Evolutionary conservation across 1,140 invertebrate species (phyloP).

Genomic region (Procambarus clarkii): DNA sequence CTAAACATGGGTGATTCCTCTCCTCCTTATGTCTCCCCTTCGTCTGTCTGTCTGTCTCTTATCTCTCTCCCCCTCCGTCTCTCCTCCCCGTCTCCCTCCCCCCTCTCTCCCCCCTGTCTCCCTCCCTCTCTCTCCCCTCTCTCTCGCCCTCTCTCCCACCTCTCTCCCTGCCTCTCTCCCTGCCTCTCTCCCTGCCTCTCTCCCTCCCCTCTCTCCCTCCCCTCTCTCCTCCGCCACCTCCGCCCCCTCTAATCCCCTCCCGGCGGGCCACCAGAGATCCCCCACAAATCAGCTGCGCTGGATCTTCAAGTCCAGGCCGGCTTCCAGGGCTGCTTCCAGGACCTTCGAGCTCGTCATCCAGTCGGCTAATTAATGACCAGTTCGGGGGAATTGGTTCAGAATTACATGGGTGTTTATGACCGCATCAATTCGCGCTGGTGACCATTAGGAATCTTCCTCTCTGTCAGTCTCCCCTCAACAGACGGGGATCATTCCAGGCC

Average conservation of each 20-base stretch:
- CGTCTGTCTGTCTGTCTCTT: no score
- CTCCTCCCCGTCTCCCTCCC: no score
- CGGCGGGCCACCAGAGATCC: slow-evolving; percentile 22
- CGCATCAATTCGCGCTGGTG: slow-evolving; percentile 41
- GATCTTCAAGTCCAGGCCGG: slow-evolving; percentile 37
- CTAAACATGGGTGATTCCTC: no score
- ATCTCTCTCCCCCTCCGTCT: no score
- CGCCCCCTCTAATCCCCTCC: slow-evolving; percentile 35
- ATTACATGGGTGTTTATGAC: slow-evolving; percentile 55
- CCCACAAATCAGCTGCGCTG: slow-evolving; percentile 50
- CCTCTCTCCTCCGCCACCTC: neutral
- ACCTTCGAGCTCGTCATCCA: slow-evolving; percentile 43
- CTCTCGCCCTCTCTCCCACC: no score
- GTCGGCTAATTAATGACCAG: slow-evolving; percentile 57
- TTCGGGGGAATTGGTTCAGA: slow-evolving; percentile 53
- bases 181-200: neutral
- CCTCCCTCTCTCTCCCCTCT: no score
- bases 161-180: neutral
- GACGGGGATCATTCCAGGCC: no score
- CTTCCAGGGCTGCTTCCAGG: slow-evolving; percentile 8
- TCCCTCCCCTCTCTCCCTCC: neutral
- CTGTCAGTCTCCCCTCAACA: neutral
- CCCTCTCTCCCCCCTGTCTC: no score
- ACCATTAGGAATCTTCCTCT: neutral
- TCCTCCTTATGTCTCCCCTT: no score